Evolutionary conservation across 1,140 invertebrate species (phyloP), one percentile per base, ranked within the genome.

Genomic region (Linepithema humile): DNA sequence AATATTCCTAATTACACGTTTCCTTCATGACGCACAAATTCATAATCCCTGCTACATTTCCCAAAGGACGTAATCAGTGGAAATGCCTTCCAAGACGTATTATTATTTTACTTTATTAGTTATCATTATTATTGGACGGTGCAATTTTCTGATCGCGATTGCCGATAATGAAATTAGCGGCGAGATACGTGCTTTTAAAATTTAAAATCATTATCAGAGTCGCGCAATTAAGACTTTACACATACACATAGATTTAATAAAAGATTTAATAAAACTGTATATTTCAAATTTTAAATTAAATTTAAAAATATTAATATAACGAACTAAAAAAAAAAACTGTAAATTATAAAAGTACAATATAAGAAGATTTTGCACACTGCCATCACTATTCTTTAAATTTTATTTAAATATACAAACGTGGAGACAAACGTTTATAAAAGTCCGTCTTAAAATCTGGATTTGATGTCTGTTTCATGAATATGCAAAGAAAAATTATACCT

Each of bases 1-100:
- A 85, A 85, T 75, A 23, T 77, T 70, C 67, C 75, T 84, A 64
- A 50, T 77, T 84, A 64, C 65, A 65, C 73, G 32, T 80, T 86
- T 78, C 40, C 62, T 80, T 32, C 57, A 50, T 53, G 38, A 57
- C 53, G 55, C 57, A 67, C 69, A 45, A 70, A 85, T 85, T 86
- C 40, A 67, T 86, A 85, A 85, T 82, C 74, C 43, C 48, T 23
- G 64, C 62, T 65, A 85, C 85, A 74, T 65, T 82, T 32, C 35
- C 10, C 59, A 23, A 43, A 53, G 50, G 12, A 53, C 35, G 35
- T 43, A 80, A 80, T 80, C 75, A 80, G 48, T 64, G 75, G 43
- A 48, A 80, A 80, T 80, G 64, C 17, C 10, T 55, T 40, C 10
- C 75, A 17, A 67, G 74, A 78, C 60, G 55, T 69, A 78, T n/a